These are phyloP conservation scores for Anabas testudineus DNA, from an alignment of 2,797 vertebrate genomes.

Conservation along the genomic window DNA sequence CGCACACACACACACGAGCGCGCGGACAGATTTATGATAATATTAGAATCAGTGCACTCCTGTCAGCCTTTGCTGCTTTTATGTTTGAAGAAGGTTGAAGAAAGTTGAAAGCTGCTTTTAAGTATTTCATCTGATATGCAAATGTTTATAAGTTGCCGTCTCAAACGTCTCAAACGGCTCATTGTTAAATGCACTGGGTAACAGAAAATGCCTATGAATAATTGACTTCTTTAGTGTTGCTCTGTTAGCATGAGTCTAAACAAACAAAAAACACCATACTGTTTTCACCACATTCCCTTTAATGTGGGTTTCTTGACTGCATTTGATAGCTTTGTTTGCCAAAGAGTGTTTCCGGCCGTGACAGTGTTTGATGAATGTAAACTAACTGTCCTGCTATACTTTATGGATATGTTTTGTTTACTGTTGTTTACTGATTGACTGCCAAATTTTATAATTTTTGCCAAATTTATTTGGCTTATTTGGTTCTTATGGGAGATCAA, in stretches of 20 bases:
- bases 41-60: conserved; percentile 59
- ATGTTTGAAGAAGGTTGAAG: conserved; percentile 22
- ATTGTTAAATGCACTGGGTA: conserved; percentile 31
- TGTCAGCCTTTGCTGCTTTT: conserved; percentile 50
- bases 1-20: conserved; percentile 27
- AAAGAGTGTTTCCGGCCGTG: conserved; percentile 19
- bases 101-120: conserved; percentile 55
- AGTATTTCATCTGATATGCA: conserved; percentile 64
- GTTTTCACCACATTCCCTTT: conserved; percentile 22
- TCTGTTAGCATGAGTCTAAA: conserved; percentile 29
- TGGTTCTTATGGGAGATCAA: conserved; percentile 28
- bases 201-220: conserved; percentile 25
- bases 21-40: conserved; percentile 52
- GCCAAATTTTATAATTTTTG: conserved; percentile 28
- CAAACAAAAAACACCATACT: conserved; percentile 1
- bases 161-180: conserved; percentile 54
- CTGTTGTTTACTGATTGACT: not conserved
- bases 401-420: conserved; percentile 52
- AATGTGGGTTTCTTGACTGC: conserved; percentile 16
- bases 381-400: conserved; percentile 48
- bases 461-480: conserved; percentile 32
- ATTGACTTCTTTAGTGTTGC: conserved; percentile 35
- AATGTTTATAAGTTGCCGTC: conserved; percentile 56
- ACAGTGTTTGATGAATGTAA: conserved; percentile 47
- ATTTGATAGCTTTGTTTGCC: conserved; percentile 19